A percentile compares a stretch with the other conserved stretches of the same genome.
Conservation (phyloP, 2,113 vertebrate genomes). For the Oenanthe melanoleuca region DNA sequence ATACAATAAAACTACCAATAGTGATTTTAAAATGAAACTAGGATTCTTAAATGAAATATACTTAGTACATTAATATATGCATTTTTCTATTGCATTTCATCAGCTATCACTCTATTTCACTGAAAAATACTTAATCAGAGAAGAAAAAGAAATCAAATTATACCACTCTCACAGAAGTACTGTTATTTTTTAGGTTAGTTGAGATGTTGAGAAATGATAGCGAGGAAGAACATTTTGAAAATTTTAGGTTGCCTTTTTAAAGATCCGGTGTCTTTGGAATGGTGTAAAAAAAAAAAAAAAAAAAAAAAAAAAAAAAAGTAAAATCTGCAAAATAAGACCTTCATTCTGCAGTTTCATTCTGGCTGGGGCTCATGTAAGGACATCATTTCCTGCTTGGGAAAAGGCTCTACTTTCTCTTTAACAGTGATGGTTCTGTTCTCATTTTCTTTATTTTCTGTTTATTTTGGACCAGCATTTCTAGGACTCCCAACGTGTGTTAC, state of each 20-base stretch:
- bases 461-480: neutral
- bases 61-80: neutral
- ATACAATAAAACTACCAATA: neutral
- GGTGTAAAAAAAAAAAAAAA: neutral
- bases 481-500: neutral
- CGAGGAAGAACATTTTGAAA: neutral
- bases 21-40: neutral
- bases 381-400: neutral
- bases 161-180: neutral
- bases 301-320: neutral
- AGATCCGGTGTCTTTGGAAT: neutral
- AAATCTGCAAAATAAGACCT: neutral
- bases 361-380: neutral
- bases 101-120: neutral
- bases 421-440: neutral
- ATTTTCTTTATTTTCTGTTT: slow-evolving; percentile 1
- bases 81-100: neutral
- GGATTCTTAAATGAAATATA: neutral
- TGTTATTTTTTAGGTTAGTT: neutral
- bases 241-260: neutral
- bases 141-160: neutral
- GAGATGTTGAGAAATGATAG: neutral
- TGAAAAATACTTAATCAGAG: neutral
- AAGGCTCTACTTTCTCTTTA: neutral
- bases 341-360: neutral